Conservation (phyloP, 2,113 vertebrate species). For the Rhinoptilus africanus region DNA sequence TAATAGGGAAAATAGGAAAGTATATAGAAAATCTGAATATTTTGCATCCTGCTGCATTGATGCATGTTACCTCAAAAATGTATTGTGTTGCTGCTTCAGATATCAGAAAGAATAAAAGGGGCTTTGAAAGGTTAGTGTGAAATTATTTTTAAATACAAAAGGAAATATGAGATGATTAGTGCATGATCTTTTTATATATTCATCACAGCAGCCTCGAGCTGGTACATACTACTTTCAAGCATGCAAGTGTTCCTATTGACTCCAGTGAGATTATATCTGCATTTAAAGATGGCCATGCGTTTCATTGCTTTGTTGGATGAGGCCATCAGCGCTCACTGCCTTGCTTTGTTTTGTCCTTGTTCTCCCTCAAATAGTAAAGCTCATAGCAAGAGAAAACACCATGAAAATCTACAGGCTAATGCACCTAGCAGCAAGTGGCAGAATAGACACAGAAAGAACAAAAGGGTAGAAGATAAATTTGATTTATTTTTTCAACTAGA, state of each 20-base stretch:
- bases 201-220: neutral
- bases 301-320: neutral
- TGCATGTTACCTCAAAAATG: neutral
- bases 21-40: neutral
- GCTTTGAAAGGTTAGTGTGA: neutral
- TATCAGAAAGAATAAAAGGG: neutral
- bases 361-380: neutral
- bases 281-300: neutral
- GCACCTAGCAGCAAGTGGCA: neutral
- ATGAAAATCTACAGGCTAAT: neutral
- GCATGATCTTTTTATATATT: neutral
- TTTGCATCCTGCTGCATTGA: neutral
- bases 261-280: neutral
- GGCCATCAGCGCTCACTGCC: neutral
- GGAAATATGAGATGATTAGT: neutral
- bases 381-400: neutral
- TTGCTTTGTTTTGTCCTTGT: neutral
- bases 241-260: neutral
- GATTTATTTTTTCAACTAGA: neutral
- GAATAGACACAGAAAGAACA: neutral
- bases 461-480: neutral
- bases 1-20: neutral
- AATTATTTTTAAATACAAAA: conserved; percentile 8
- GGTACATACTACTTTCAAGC: neutral
- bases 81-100: neutral